These are phyloP conservation scores for Melozone crissalis DNA, from an alignment of 2,113 vertebrate genomes.

Conservation along the genomic window DNA sequence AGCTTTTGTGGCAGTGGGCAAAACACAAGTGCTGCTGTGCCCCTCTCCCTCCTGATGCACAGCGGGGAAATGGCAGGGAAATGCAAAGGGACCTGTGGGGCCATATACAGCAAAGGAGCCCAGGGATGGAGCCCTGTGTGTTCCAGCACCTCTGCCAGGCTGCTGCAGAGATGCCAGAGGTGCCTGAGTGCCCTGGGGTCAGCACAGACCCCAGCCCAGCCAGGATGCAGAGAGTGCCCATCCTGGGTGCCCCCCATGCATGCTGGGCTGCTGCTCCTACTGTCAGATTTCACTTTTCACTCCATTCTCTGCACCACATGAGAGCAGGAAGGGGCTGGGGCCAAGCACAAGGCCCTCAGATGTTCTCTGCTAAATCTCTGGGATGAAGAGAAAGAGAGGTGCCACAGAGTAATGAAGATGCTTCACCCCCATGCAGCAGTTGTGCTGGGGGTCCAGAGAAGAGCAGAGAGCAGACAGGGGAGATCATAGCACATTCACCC, in stretches of 20 bases:
- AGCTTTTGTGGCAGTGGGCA: too few species aligned
- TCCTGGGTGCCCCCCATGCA: background rate
- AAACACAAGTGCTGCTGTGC: background rate
- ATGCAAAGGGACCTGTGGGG: rapidly evolving
- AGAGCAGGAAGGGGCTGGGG: background rate
- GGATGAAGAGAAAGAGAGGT: background rate
- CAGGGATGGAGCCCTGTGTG: background rate
- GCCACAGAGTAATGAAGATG: background rate
- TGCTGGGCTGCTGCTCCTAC: background rate
- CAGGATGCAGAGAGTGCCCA: rapidly evolving
- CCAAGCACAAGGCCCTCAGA: background rate
- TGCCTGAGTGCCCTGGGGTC: background rate
- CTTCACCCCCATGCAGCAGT: background rate
- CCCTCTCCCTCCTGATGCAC: background rate
- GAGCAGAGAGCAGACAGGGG: background rate
- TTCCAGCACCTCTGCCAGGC: background rate
- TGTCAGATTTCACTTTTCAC: background rate
- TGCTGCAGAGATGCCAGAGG: background rate
- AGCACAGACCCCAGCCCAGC: background rate
- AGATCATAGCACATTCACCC: background rate
- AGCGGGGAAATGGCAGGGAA: background rate
- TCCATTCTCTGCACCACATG: rapidly evolving
- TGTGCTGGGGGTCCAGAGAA: background rate
- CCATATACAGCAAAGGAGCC: background rate
- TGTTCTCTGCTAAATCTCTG: background rate